Conservation (phyloP, 1,140 invertebrate genomes). For the Gryon sp. region DNA sequence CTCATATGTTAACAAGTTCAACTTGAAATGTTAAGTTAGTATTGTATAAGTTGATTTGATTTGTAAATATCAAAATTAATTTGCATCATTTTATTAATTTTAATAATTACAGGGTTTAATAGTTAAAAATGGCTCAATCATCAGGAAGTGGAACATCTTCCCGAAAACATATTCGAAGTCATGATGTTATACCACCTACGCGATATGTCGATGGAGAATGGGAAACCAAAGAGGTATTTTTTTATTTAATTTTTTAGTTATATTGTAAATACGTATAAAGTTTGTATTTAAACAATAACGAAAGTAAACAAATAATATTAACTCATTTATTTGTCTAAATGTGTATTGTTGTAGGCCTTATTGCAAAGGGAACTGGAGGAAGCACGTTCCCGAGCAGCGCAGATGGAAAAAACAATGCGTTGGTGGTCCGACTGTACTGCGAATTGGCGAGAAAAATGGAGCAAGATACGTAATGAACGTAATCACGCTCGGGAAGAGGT, state of each 20-base stretch:
- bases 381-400: constrained; percentile 91
- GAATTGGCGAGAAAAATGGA: constrained; percentile 97
- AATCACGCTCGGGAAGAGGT: constrained; percentile 93
- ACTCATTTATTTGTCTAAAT: not conserved
- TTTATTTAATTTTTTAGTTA: too few species aligned
- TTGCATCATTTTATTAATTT: too few species aligned
- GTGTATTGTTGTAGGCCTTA: constrained; percentile 79
- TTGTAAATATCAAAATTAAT: too few species aligned
- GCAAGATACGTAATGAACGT: constrained; percentile 91
- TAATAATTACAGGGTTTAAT: too few species aligned
- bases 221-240: constrained; percentile 84
- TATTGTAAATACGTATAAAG: too few species aligned
- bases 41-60: too few species aligned
- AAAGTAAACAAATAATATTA: too few species aligned
- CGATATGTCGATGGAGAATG: constrained; percentile 83
- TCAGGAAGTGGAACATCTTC: constrained; percentile 81
- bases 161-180: constrained; percentile 78
- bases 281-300: too few species aligned
- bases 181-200: constrained; percentile 79
- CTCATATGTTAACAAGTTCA: too few species aligned
- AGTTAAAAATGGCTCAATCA: constrained; percentile 81
- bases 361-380: constrained; percentile 92
- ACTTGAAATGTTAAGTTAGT: too few species aligned
- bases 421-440: constrained; percentile 98
- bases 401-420: constrained; percentile 99